Base-by-base conservation (phyloP, 2,888 invertebrate genomes). In the Tineola bisselliella region DNA sequence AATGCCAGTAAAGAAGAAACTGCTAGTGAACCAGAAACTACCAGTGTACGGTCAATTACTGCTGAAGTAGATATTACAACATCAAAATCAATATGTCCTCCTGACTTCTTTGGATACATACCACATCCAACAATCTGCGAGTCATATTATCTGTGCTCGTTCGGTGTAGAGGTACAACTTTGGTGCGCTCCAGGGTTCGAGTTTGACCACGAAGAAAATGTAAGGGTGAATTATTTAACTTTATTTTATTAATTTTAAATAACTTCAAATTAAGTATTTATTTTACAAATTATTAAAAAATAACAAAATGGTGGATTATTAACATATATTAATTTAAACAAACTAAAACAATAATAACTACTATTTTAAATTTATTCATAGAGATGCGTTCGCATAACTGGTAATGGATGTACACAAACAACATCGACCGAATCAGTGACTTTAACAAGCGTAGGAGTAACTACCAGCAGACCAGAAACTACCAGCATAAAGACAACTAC, bases 121-220 rank as follows among this genome's bases (percentile, higher is more conserved):
- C 56, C 61, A 4, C 61, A 61, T 15, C 38, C 56, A 12, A 25
- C 17, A n/a, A 17, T 57, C 11, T 61, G 61, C 57, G 57, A 57
- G 18, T 56, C 62, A 5, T 62, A 38, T 30, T 60, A 33, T 44
- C 43, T 60, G 58, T 62, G 62, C 15, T 18, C 60, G 10, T 44
- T 17, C 6, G 60, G 62, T 11, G 44, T 31, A 10, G 44, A 54
- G 8, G 60, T 60, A 11, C 62, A 60, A 43, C 48, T 62, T 18
- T 62, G 25, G 44, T 62, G 62, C n/a, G 48, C 59, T n/a, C 13
- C 12, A 12, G 62, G 62, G 15, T 44, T 54, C 25, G 58, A 60
- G 31, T 62, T 57, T 44, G 48, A 61, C 44, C 25, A 44, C 25
- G 62, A 15, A 25, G 19, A 5, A 25, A 13, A 13, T 4, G 62